Evolutionary conservation across 2,113 vertebrate genomes (phyloP).

Genomic region (Mus pahari): DNA sequence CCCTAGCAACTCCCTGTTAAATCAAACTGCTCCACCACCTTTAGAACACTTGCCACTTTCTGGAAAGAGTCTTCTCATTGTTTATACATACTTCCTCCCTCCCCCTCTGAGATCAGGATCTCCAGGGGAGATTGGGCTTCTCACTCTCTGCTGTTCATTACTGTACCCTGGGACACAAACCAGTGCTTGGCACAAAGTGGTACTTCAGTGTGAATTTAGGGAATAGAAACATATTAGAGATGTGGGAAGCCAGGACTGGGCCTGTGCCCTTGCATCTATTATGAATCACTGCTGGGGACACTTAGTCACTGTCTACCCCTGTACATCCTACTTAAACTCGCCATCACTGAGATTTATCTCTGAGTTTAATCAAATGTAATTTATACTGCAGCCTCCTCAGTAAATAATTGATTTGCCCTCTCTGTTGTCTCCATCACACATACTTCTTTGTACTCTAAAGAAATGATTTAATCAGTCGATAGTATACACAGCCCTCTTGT

Average conservation of each 20-base stretch:
- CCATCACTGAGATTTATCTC: constrained; percentile 84
- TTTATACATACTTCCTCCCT: background rate
- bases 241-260: background rate
- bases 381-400: constrained; percentile 80
- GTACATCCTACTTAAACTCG: constrained; percentile 66
- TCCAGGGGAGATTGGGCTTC: background rate
- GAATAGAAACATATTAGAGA: background rate
- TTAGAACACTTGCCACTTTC: constrained; percentile 41
- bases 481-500: constrained; percentile 58
- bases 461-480: constrained; percentile 80
- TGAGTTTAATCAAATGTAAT: constrained; percentile 87
- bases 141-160: background rate
- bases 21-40: background rate
- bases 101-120: background rate
- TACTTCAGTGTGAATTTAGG: background rate
- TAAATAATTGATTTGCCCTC: constrained; percentile 84
- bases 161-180: background rate
- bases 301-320: constrained; percentile 84
- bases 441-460: constrained; percentile 75
- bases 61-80: constrained; percentile 17
- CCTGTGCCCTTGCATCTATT: constrained; percentile 65
- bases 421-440: constrained; percentile 75
- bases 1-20: background rate
- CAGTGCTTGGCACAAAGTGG: background rate
- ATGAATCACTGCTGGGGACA: constrained; percentile 45